These are phyloP conservation scores for Bursaphelenchus okinawaensis DNA, from an alignment of 2,888 invertebrate species.

Conservation along the genomic window DNA sequence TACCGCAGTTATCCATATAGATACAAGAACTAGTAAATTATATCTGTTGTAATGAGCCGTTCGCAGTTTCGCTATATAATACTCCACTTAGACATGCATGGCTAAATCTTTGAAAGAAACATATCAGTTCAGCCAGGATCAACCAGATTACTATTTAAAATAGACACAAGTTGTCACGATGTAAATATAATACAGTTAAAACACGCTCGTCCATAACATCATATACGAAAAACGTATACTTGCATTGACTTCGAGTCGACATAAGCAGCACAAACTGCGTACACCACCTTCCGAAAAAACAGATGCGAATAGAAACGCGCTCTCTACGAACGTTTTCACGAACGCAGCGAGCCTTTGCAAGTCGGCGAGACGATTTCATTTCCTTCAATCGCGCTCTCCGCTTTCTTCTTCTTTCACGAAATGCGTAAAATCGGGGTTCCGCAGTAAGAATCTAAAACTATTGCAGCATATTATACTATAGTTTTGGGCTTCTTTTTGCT, in stretches of 20 bases:
- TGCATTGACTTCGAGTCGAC: neutral
- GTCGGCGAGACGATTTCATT: neutral
- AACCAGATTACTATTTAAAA: conserved; percentile 59
- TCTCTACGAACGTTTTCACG: neutral
- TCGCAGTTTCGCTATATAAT: conserved; percentile 57
- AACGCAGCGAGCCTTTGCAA: neutral
- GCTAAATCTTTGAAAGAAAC: conserved; percentile 69
- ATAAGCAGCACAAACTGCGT: neutral
- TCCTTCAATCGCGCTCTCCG: neutral
- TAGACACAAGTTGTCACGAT: neutral
- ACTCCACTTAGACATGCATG: conserved; percentile 67
- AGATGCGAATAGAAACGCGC: conserved; percentile 31
- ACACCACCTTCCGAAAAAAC: neutral
- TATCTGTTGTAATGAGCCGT: conserved; percentile 60
- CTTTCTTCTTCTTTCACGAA: neutral
- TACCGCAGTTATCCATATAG: conserved; percentile 67
- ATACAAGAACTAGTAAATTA: conserved; percentile 55
- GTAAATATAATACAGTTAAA: neutral
- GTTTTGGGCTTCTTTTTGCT: too few species aligned
- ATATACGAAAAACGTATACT: neutral
- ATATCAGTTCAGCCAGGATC: conserved; percentile 66
- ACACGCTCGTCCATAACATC: neutral
- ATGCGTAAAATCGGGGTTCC: neutral
- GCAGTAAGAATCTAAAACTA: too few species aligned
- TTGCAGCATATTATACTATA: too few species aligned